Evolutionary conservation across 1,140 invertebrate species (phyloP), one percentile per base, ranked within the genome.

Genomic region (Anastatus disparis): DNA sequence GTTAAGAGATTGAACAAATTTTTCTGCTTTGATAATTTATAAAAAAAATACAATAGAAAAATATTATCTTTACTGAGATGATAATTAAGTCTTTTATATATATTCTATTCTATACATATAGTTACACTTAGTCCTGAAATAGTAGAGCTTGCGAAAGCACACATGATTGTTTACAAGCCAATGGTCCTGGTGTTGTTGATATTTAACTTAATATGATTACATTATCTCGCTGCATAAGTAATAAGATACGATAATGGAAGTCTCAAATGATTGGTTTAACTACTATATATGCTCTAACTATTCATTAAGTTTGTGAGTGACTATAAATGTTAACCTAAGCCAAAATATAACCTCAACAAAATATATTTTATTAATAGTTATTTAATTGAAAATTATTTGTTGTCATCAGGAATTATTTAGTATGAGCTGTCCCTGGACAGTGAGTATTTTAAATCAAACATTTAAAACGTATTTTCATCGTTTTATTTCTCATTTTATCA

Each of bases 351-450:
- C 24, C 55, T 42, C 22, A 10, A 3, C 38, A 38, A 3, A 20
- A 22, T 56, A 22, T 3, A 13, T 4, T 13, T n/a, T 40, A 52
- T 20, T 26, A 35, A 26, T 20, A 12, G 56, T 42, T n/a, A n/a
- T n/a, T n/a, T 42, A 7, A 0, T 1, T 13, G 9, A 0, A 56
- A 58, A 48, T 67, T 46, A n/a, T 26, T 17, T 44, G 24, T 22
- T 48, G 8, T 31, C n/a, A 22, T 38, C 17, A 42, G 26, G 6
- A 56, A 29, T 24, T 22, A 35, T 50, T 44, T 26, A 71, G 22
- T 6, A 71, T 71, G 62, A 71, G 29, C 35, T 40, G 24, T 59
- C 31, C 17, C 4, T 66, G 53, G 29, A 50, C 38, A 66, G 69
- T 71, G 20, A 71, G 62, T 71, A 65, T 42, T 48, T 31, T 22